A percentile compares a stretch with the other conserved stretches of the same genome.
These are phyloP conservation scores for Chouioia cunea DNA, from an alignment of 2,888 invertebrate genomes.

Conservation along the genomic window DNA sequence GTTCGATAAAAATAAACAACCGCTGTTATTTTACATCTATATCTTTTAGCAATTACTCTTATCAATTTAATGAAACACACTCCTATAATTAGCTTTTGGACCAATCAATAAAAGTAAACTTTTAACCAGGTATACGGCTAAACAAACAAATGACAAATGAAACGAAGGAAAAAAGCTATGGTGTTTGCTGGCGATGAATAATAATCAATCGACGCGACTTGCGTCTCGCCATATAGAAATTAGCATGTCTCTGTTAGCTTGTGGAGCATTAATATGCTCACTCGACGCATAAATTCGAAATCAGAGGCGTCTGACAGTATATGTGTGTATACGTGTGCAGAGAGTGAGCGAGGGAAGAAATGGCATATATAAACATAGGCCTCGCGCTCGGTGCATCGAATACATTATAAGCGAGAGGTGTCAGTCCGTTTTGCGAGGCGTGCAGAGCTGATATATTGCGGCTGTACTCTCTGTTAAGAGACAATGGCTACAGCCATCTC, in stretches of 20 bases:
- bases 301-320: slow-evolving; percentile 33
- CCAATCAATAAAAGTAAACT: too few relatives aligned
- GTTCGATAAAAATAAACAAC: slow-evolving; percentile 6
- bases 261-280: slow-evolving; percentile 21
- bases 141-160: too few relatives aligned
- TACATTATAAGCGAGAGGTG: slow-evolving; percentile 29
- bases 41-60: too few relatives aligned
- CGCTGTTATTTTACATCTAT: too few relatives aligned
- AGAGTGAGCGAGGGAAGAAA: slow-evolving; percentile 13
- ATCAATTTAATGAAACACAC: too few relatives aligned
- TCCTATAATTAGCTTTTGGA: too few relatives aligned
- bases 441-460: slow-evolving; percentile 27
- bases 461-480: not conserved
- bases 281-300: slow-evolving; percentile 36
- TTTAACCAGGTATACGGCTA: too few relatives aligned
- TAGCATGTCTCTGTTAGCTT: slow-evolving; percentile 20
- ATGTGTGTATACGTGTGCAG: too few relatives aligned
- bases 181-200: too few relatives aligned
- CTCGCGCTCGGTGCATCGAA: slow-evolving; percentile 28
- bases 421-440: slow-evolving; percentile 15
- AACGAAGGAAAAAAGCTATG: too few relatives aligned
- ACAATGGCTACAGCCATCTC: slow-evolving; percentile 20
- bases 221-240: slow-evolving; percentile 8
- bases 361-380: slow-evolving; percentile 23
- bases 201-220: too few relatives aligned